Conservation (phyloP, 2,113 vertebrate species). For the Phoenicopterus ruber region DNA sequence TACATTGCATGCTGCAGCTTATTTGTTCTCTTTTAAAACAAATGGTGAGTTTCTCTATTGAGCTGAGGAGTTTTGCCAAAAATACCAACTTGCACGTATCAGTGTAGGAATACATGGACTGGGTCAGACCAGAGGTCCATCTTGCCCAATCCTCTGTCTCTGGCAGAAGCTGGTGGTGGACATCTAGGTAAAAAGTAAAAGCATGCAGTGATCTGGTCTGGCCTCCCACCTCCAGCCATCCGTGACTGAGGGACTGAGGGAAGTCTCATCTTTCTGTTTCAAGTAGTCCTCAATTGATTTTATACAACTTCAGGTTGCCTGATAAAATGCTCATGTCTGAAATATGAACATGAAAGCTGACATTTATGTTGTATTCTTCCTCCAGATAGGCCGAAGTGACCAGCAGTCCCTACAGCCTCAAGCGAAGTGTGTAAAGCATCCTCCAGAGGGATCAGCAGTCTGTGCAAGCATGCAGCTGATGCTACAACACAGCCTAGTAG, state of each 20-base stretch:
- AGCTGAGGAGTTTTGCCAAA: background rate
- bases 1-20: background rate
- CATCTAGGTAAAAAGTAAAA: background rate
- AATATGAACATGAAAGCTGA: background rate
- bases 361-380: background rate
- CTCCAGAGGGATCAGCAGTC: background rate
- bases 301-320: background rate
- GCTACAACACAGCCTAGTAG: background rate
- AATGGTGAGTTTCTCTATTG: background rate
- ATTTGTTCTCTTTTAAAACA: background rate
- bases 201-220: background rate
- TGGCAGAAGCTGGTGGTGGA: background rate
- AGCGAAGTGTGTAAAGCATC: background rate
- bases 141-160: background rate
- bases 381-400: background rate
- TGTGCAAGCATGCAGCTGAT: background rate
- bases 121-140: background rate
- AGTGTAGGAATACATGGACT: background rate
- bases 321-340: background rate
- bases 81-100: background rate
- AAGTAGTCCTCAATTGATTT: background rate
- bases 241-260: background rate
- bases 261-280: background rate
- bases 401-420: background rate
- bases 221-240: background rate